A percentile compares a stretch with the other conserved stretches of the same genome.
These are phyloP conservation scores for Drosophila quadrilineata DNA, from an alignment of 1,140 invertebrate genomes.

Conservation along the genomic window DNA sequence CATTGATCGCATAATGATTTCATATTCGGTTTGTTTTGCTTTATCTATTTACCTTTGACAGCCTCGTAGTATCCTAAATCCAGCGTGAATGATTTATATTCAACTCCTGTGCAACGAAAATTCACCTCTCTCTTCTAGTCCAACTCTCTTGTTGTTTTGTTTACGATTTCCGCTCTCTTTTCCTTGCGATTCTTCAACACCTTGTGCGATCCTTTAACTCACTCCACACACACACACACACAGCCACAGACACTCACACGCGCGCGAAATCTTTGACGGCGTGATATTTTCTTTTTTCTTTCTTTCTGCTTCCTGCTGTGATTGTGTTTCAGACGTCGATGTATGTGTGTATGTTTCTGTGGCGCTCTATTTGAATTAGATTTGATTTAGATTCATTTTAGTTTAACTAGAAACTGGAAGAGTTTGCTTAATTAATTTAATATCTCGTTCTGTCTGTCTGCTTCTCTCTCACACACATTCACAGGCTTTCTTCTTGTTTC, in stretches of 20 bases:
- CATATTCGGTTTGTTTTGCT: neutral
- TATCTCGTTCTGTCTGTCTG: neutral
- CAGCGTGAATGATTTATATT: constrained; percentile 81
- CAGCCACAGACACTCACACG: constrained; percentile 2
- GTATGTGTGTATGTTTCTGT: constrained; percentile 12
- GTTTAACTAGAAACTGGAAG: constrained; percentile 14
- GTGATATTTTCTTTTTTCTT: constrained; percentile 37
- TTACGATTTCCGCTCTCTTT: constrained; percentile 26
- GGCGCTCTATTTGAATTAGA: constrained; percentile 31
- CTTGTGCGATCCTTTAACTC: too few relatives aligned
- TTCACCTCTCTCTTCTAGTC: too few relatives aligned
- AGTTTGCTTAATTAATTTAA: too few relatives aligned
- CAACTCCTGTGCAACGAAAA: constrained; percentile 44
- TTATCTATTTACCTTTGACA: constrained; percentile 69
- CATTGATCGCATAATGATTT: neutral
- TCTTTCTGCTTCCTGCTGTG: constrained; percentile 22
- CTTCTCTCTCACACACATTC: neutral
- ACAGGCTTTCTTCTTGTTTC: neutral
- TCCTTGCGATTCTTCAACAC: neutral
- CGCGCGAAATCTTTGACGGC: constrained; percentile 36
- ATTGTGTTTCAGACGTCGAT: constrained; percentile 10
- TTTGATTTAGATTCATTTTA: constrained; percentile 21
- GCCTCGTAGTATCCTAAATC: constrained; percentile 81
- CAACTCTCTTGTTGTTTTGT: constrained; percentile 41
- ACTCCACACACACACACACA: constrained; percentile 11